Base-by-base conservation (phyloP, 2,797 vertebrate genomes). In the Parotocinclus haroldoi region DNA sequence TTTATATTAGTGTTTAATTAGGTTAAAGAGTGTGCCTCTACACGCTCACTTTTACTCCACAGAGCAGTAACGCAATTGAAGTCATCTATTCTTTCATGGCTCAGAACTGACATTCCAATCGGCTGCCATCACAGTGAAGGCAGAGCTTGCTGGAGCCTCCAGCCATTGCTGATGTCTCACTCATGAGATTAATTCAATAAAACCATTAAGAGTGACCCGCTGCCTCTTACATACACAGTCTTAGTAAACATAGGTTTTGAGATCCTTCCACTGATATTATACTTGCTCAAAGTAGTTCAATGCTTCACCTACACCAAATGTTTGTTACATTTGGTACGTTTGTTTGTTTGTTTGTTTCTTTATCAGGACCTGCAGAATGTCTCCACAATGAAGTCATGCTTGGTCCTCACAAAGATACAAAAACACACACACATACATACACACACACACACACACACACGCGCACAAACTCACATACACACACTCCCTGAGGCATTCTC, bases 1-100 rank as follows among this genome's bases (percentile, higher is more conserved):
- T 89, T 91, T 79, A 60, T 82, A 88, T 92, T 91, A 92, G 86
- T 66, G 65, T 86, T 85, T 89, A 89, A 91, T 90, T 81, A 85
- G 85, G 85, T 92, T 92, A 89, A 84, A 87, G 76, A 62, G 52
- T 46, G 50, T 39, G 51, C 71, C 62, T 76, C 66, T 40, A 42
- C 19, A 38, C 76, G 77, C 77, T 71, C 66, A 66, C 73, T 68
- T 70, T 57, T 66, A 74, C 76, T 49, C 63, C 38, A 12, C 76
- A 69, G 76, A 71, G 73, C 80, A 84, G 78, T 79, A 85, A 85
- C 80, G 83, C 83, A 84, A 79, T 82, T 87, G 85, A 87, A 86
- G 84, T 77, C 75, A 66, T 86, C 80, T 88, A 73, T 85, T 79
- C 82, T 85, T 86, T 84, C 84, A 85, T 63, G 75, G 81, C 80